Base-by-base conservation (phyloP, 2,113 vertebrate genomes). In the Pachypanchax playfairii region DNA sequence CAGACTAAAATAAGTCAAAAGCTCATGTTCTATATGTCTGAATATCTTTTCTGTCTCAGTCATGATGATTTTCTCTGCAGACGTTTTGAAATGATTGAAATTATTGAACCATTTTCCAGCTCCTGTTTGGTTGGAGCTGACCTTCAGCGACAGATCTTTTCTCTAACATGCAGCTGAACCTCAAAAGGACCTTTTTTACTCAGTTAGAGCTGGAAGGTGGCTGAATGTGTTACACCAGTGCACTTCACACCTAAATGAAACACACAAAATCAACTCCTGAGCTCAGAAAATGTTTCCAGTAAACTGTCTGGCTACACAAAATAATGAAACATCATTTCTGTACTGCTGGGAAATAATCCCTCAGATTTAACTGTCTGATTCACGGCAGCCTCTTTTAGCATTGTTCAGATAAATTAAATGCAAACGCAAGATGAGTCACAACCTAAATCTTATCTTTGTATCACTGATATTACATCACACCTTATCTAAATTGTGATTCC, bases 291-390 rank as follows among this genome's bases (percentile, higher is more conserved):
- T 31, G 18, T 61, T 79, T 74, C 67, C 65, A 65, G 75, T 72
- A 73, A 80, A 65, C 10, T 56, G 28, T 6, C 39, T 47, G 22
- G 41, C 69, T 67, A 13, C 4, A 2, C 43, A 39, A 54, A 68
- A 77, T 65, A 74, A 38, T 70, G 18, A 65, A 26, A 58, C 64
- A 80, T 51, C 6, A 59, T 67, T 73, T 76, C 50, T n/a, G 4
- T 46, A 36, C 13, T 0, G 14, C 46, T 10, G 69, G 61, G 55
- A 82, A 81, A 75, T 39, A 70, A 71, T 35, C 47, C 29, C 51
- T 18, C 53, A 43, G 57, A 73, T 64, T 42, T 50, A 11, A 54
- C 18, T 22, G 12, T 13, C 50, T 53, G 53, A 69, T 43, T 47
- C 25, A 28, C 15, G 43, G 55, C 57, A 67, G 42, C 14, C 11